phyloP scores from a whole-genome alignment of 2,113 vertebrate genomes.

The Myrmophylax atrothorax region DNA sequence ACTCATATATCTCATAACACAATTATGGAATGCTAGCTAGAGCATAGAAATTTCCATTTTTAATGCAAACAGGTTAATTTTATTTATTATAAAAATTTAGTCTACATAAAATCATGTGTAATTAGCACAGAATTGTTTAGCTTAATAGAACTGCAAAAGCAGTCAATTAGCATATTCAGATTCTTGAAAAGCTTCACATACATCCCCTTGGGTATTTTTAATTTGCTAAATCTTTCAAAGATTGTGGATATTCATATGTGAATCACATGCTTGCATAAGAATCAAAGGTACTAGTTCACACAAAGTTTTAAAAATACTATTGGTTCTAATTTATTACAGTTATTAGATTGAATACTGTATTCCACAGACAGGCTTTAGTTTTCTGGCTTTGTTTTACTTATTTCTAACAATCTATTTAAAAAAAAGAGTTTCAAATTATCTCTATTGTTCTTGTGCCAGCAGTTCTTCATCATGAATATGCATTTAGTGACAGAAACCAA shows the following conservation, averaged over 20 bases:
- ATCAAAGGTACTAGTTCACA: neutral
- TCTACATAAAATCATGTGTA: neutral
- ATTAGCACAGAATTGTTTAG: neutral
- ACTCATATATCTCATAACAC: neutral
- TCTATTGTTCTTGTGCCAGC: neutral
- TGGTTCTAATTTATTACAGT: neutral
- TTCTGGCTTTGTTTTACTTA: neutral
- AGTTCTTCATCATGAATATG: neutral
- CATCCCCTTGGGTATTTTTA: neutral
- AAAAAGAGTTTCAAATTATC: neutral
- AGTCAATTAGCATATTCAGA: neutral
- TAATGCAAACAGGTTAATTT: neutral
- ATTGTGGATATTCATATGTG: conserved; percentile 6
- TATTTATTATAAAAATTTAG: neutral
- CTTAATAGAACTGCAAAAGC: neutral
- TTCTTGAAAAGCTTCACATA: neutral
- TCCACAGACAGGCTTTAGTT: neutral
- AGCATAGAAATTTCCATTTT: neutral
- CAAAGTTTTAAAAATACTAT: neutral
- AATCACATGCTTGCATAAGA: conserved; percentile 30
- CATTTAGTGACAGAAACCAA: neutral
- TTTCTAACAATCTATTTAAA: neutral
- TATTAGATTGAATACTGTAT: neutral
- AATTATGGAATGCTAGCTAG: neutral
- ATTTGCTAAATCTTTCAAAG: neutral